These are phyloP conservation scores for Lasiommata megera DNA, from an alignment of 2,888 invertebrate species.

Conservation along the genomic window DNA sequence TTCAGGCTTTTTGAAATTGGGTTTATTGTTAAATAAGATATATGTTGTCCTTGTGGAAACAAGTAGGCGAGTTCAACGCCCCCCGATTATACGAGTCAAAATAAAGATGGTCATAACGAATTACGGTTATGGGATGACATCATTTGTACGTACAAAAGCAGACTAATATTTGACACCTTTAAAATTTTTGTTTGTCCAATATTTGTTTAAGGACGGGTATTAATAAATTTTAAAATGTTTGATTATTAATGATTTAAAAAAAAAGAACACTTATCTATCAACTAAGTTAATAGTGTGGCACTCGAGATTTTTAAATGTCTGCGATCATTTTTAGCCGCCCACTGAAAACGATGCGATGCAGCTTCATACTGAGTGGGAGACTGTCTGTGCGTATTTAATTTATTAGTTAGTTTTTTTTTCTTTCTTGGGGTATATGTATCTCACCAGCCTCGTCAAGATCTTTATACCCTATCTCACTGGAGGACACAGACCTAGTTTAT, in stretches of 20 bases:
- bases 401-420: too few relatives aligned
- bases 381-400: too few relatives aligned
- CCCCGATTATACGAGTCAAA: slow-evolving; percentile 22
- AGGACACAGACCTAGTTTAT: too few relatives aligned
- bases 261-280: slow-evolving; percentile 1
- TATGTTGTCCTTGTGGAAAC: slow-evolving; percentile 25
- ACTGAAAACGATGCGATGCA: too few relatives aligned
- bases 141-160: slow-evolving; percentile 25
- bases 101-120: slow-evolving; percentile 29
- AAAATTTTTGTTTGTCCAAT: slow-evolving; percentile 13
- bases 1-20: slow-evolving; percentile 29
- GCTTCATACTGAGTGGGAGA: too few relatives aligned
- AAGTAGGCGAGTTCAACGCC: slow-evolving; percentile 33
- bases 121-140: slow-evolving; percentile 30
- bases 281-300: slow-evolving; percentile 17
- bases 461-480: too few relatives aligned
- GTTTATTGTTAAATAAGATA: slow-evolving; percentile 30
- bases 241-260: background rate
- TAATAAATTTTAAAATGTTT: slow-evolving; percentile 9
- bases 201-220: slow-evolving; percentile 7
- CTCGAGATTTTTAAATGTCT: background rate
- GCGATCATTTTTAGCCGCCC: too few relatives aligned
- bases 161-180: slow-evolving; percentile 24
- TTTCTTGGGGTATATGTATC: too few relatives aligned
- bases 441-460: too few relatives aligned